phyloP scores from a whole-genome alignment of 2,888 invertebrate genomes.

The Sarcophaga rosellei region DNA sequence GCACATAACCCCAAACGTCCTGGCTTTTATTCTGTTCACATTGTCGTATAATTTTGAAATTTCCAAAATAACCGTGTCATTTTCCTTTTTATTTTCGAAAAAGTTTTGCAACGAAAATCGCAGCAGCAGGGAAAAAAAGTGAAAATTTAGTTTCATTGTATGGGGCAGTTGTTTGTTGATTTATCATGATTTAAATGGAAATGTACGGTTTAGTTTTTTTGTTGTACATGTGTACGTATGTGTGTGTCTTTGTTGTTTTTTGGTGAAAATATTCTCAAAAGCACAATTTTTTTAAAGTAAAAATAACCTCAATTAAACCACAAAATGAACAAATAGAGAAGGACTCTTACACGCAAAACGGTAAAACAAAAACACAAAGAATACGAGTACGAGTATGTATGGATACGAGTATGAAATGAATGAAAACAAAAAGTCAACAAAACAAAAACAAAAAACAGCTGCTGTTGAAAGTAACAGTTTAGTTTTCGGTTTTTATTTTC shows the following conservation, averaged over 20 bases:
- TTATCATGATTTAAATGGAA: constrained; percentile 60
- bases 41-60: background rate
- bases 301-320: constrained; percentile 67
- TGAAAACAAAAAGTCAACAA: background rate
- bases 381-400: constrained; percentile 5
- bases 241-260: constrained; percentile 7
- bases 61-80: constrained; percentile 6
- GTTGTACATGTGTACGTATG: background rate
- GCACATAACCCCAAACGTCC: background rate
- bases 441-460: background rate
- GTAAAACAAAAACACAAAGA: constrained; percentile 49
- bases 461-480: constrained; percentile 55
- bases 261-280: constrained; percentile 56
- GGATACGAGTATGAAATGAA: background rate
- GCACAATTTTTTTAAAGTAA: constrained; percentile 55
- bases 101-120: background rate
- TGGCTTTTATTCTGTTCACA: background rate
- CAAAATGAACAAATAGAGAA: constrained; percentile 64
- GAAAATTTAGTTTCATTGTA: constrained; percentile 15
- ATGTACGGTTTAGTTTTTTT: constrained; percentile 31
- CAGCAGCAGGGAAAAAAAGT: background rate
- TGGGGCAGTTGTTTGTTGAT: constrained; percentile 29
- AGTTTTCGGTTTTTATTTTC: constrained; percentile 35
- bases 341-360: constrained; percentile 66
- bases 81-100: constrained; percentile 8